Evolutionary conservation across 2,797 vertebrate species (phyloP).

Genomic region (Poeciliopsis turneri): DNA sequence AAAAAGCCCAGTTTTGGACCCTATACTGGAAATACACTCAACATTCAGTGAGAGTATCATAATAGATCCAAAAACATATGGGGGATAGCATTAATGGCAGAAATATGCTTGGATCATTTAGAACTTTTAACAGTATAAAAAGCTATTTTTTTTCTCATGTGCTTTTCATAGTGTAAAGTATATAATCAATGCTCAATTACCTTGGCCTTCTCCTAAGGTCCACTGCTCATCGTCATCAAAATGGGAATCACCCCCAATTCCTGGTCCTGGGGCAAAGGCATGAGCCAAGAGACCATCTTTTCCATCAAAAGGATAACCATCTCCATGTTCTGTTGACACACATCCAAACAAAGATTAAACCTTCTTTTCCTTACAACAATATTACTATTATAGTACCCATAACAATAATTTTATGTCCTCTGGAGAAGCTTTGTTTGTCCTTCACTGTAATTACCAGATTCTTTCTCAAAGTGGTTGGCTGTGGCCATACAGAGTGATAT

Average conservation of each 20-base stretch:
- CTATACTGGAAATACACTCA: not conserved
- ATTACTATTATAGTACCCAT: not conserved
- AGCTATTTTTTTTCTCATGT: not conserved
- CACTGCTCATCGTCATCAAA: slow-evolving; percentile 99
- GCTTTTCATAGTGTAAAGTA: not conserved
- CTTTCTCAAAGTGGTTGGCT: slow-evolving; percentile 20
- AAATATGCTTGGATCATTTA: not conserved
- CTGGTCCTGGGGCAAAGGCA: slow-evolving; percentile 93
- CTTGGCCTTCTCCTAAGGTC: slow-evolving; percentile 97
- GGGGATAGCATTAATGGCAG: not conserved
- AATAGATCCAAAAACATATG: not conserved
- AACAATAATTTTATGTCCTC: not conserved
- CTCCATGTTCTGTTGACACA: slow-evolving; percentile 89
- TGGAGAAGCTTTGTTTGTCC: slow-evolving; percentile 17
- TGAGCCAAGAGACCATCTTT: slow-evolving; percentile 98
- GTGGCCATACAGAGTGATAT: slow-evolving; percentile 31
- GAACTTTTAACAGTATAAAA: not conserved
- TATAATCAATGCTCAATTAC: slow-evolving; percentile 66
- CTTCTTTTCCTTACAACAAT: not conserved
- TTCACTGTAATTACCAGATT: slow-evolving; percentile 31
- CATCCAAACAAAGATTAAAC: not conserved
- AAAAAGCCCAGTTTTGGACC: not conserved
- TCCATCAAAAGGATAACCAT: slow-evolving; percentile 98
- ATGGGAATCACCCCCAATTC: slow-evolving; percentile 97
- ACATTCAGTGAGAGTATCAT: not conserved